Base-by-base conservation (phyloP, 2,888 invertebrate species). In the Drosophila anomelani region DNA sequence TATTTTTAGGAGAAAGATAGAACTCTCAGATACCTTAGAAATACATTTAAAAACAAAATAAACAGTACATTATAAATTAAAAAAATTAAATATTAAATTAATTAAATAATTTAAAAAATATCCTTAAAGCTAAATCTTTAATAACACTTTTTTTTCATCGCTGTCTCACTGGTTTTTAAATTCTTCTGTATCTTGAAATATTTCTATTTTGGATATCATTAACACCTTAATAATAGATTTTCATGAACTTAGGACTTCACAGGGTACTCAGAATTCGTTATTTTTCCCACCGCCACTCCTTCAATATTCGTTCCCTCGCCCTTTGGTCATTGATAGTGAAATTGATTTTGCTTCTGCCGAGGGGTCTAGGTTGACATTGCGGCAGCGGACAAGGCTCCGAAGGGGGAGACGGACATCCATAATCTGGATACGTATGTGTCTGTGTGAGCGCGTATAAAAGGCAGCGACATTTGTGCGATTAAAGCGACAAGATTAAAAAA, bases 401-500 rank as follows among this genome's bases (percentile, higher is more conserved):
- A 36, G 49, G 32, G 47, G 32, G 32, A 4, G 38, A 17, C 32
- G 39, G 12, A 34, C 23, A 41, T 64, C 49, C 73, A 74, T 55
- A 72, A 75, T 59, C 60, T 61, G 62, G 38, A 49, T 47, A 39
- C 39, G 63, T 67, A 59, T 39, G 58, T 63, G 38, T 38, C 41
- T 76, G 55, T 63, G 55, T 62, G 66, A 60, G 82, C 71, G 78
- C 72, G 73, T 81, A 81, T 71, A 81, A 76, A 81, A 79, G 79
- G 63, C 81, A 92, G 91, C 91, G 91, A 90, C 92, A 92, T 92
- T 92, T 92, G 92, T 86, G 90, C 91, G 92, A 92, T 92, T 92
- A 92, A 91, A 90, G 90, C 89, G 90, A 91, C 91, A 89, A 92
- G 92, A 93, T 92, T 93, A 92, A 93, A 92, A 93, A 92, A 92